These are phyloP conservation scores for Cygnus olor DNA, from an alignment of 2,797 vertebrate species.

Conservation along the genomic window DNA sequence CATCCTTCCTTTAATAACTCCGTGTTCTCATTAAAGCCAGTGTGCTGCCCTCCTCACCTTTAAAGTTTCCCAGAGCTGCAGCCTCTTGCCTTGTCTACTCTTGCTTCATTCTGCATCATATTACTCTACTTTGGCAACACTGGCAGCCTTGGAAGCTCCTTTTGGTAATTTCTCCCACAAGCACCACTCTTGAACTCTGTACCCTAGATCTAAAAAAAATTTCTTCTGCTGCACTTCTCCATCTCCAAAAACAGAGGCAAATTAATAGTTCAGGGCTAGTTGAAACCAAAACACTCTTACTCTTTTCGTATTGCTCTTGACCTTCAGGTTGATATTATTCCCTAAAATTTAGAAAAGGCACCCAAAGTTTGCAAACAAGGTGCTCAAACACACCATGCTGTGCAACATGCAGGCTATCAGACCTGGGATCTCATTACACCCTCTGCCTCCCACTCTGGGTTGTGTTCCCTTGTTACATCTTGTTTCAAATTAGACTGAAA, in stretches of 20 bases:
- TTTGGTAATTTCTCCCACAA: not conserved
- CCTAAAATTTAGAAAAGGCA: not conserved
- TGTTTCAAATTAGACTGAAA: constrained; percentile 59
- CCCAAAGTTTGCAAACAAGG: not conserved
- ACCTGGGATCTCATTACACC: constrained; percentile 55
- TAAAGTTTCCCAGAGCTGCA: not conserved
- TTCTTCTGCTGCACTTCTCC: not conserved
- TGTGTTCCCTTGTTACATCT: constrained; percentile 57
- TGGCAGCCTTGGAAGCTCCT: not conserved
- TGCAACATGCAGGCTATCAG: not conserved
- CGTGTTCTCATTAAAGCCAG: constrained; percentile 17
- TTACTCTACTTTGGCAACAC: not conserved
- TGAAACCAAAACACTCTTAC: not conserved
- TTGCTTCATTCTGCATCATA: not conserved
- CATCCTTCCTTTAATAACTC: constrained; percentile 62
- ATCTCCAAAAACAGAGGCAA: not conserved
- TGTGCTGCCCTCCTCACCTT: constrained; percentile 29
- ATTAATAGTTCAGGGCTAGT: not conserved
- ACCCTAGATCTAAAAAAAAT: not conserved
- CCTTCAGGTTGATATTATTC: not conserved
- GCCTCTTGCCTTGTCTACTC: not conserved
- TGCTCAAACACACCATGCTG: not conserved
- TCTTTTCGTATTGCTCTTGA: not conserved
- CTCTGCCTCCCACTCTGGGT: constrained; percentile 16
- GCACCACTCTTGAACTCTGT: not conserved